Evolutionary conservation across 2,888 invertebrate species (phyloP), one percentile per base, ranked within the genome.

Genomic region (Leptarthrus brevirostris): DNA sequence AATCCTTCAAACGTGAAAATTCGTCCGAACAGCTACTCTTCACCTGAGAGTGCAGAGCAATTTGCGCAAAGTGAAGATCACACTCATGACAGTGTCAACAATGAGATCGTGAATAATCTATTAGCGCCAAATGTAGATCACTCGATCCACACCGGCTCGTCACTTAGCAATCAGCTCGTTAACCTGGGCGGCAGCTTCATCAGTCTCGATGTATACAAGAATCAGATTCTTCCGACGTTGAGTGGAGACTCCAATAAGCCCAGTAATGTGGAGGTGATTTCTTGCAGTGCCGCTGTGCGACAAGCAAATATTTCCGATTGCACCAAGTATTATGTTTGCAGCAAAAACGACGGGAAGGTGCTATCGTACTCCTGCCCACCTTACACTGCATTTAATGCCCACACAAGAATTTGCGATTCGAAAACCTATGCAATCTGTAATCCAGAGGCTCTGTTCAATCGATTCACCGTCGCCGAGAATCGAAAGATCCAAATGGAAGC

Each of bases 221-320:
- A 83, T 34, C 80, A 83, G 2, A 80, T 84, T 0, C 61, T 82
- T 20, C 78, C 84, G 52, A 79, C 81, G 8, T 16, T 69, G 12
- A 56, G 53, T 49, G 26, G 34, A 8, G 24, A 22, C 40, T 44
- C 10, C 16, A 14, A 49, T 34, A 14, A 54, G 6, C 24, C 54
- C n/a, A 36, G 54, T 18, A 54, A 83, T 12, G 78, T 83, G 16
- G 84, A 83, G 76, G 79, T 86, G 2, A 80, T 87, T 44, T 84
- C 85, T 4, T 87, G 87, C 73, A 82, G 83, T 18, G 77, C 82
- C 6, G 86, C 86, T 0, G 80, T 86, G 3, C 82, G 87, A 1
- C 83, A 87, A 40, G 82, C 86, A 1, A 87, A 87, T 78, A 77
- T 75, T n/a, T 87, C 87, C 0, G 86, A 87, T 71, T 87, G 87